Base-by-base conservation (phyloP, 2,797 vertebrate species). In the Nannoperca obscura region DNA sequence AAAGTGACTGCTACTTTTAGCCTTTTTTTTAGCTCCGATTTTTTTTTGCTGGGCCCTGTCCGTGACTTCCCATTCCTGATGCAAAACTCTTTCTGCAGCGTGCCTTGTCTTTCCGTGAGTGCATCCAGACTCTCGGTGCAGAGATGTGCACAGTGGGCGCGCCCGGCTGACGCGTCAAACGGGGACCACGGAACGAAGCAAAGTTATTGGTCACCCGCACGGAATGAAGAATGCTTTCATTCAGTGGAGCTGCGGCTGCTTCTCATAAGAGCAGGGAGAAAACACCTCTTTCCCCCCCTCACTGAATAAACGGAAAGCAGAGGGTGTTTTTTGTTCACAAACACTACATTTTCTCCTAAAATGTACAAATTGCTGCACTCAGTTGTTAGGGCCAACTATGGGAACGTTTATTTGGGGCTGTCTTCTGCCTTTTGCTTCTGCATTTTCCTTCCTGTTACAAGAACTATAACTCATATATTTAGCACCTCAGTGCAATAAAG, bases 181-280 rank as follows among this genome's bases (percentile, higher is more conserved):
- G 3, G 10, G 78, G 38, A 84, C 80, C 85, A n/a, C 76, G 19
- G 81, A 46, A 47, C 46, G 74, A 76, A 69, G 81, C 67, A 15
- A 86, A 76, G 69, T 86, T 85, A 87, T 87, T 88, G 89, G 91
- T 89, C 80, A 68, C 20, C 77, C 32, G 58, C 76, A 27, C 50
- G 80, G 81, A 75, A 61, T 50, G 88, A 86, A 90, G 85, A 89
- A 91, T 63, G 89, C 83, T 71, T 85, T 89, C 85, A 91, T 91
- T 91, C 88, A 90, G 44, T 32, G 38, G 65, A 42, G 61, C 82
- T 66, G 74, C 62, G 60, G 85, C 76, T 53, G 75, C 72, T 78
- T 77, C 13, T 83, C 84, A 58, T 49, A 73, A 70, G 71, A 74
- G 40, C 58, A 32, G 42, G 13, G 63, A 36, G 19, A 20, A 20